These are phyloP conservation scores for Rhadinocentrus ornatus DNA, from an alignment of 2,797 vertebrate genomes.

Conservation along the genomic window DNA sequence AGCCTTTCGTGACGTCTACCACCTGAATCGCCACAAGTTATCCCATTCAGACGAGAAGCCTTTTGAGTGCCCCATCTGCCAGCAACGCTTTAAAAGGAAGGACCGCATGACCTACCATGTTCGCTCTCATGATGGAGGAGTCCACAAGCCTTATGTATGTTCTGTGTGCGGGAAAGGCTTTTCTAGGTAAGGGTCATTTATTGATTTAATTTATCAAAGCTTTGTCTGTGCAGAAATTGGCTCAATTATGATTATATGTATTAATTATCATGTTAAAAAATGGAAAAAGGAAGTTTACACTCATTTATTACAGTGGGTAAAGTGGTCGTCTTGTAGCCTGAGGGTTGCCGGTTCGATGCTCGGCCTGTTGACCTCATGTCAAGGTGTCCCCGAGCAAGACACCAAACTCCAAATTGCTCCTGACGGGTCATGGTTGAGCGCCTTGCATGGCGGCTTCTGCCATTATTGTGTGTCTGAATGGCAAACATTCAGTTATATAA, in stretches of 20 bases:
- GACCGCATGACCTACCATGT: slow-evolving; percentile 99
- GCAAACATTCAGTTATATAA: too few relatives aligned
- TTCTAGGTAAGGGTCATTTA: slow-evolving; percentile 87
- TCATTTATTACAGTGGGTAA: too few relatives aligned
- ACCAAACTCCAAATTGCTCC: too few relatives aligned
- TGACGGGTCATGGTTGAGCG: too few relatives aligned
- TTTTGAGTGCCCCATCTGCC: slow-evolving; percentile 98
- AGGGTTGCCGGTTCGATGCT: too few relatives aligned
- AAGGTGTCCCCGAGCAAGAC: too few relatives aligned
- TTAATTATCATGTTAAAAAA: too few relatives aligned
- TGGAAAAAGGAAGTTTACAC: too few relatives aligned
- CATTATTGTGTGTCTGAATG: too few relatives aligned
- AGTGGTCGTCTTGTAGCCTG: too few relatives aligned
- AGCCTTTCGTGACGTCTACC: slow-evolving; percentile 98
- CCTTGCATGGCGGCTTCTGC: too few relatives aligned
- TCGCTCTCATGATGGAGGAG: slow-evolving; percentile 97
- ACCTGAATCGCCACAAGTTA: slow-evolving; percentile 98
- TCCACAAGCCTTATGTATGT: slow-evolving; percentile 98
- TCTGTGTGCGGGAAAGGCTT: slow-evolving; percentile 99
- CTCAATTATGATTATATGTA: background rate
- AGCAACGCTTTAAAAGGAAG: slow-evolving; percentile 99
- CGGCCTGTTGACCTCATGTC: too few relatives aligned
- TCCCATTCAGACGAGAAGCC: slow-evolving; percentile 99
- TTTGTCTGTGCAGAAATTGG: background rate
- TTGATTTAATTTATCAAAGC: background rate